Percentiles rank a stretch among this genome's conserved stretches.
Evolutionary conservation across 2,888 invertebrate genomes (phyloP).

Genomic region (Cephalotes varians): DNA sequence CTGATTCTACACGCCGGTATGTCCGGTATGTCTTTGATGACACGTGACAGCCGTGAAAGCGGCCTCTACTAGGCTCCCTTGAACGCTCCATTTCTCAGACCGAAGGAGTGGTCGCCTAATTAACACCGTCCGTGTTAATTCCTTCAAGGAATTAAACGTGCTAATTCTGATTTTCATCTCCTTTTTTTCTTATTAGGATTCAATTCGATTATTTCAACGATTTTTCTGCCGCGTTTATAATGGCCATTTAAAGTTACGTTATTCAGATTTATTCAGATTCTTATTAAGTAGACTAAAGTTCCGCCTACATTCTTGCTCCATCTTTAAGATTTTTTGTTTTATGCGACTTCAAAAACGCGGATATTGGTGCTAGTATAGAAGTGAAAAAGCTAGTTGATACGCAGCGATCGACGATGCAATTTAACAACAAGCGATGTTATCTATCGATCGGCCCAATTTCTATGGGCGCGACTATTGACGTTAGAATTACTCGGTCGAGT

Average conservation of each 20-base stretch:
- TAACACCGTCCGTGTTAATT: slow-evolving; percentile 39
- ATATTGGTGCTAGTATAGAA: background rate
- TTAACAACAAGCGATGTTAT: background rate
- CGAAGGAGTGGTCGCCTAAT: slow-evolving; percentile 26
- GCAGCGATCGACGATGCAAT: background rate
- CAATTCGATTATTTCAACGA: background rate
- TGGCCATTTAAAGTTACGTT: background rate
- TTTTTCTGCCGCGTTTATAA: background rate
- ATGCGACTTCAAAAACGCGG: background rate
- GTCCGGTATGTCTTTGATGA: slow-evolving; percentile 66
- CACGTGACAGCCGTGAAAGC: slow-evolving; percentile 55
- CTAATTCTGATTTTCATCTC: background rate
- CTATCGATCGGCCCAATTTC: slow-evolving; percentile 24
- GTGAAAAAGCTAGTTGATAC: background rate
- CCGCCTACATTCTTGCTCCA: background rate
- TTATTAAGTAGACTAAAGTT: background rate
- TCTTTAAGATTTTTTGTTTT: background rate
- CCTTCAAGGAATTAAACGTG: background rate
- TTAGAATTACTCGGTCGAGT: slow-evolving; percentile 26
- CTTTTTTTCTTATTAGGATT: background rate
- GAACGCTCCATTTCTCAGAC: slow-evolving; percentile 18
- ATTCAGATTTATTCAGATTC: background rate
- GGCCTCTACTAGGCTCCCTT: slow-evolving; percentile 1
- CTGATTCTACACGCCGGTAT: slow-evolving; percentile 69
- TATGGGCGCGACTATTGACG: slow-evolving; percentile 10